Percentiles rank a stretch among this genome's conserved stretches.
Conservation (phyloP, 2,888 invertebrate species). For the Lepidocyrtinus sp. region DNA sequence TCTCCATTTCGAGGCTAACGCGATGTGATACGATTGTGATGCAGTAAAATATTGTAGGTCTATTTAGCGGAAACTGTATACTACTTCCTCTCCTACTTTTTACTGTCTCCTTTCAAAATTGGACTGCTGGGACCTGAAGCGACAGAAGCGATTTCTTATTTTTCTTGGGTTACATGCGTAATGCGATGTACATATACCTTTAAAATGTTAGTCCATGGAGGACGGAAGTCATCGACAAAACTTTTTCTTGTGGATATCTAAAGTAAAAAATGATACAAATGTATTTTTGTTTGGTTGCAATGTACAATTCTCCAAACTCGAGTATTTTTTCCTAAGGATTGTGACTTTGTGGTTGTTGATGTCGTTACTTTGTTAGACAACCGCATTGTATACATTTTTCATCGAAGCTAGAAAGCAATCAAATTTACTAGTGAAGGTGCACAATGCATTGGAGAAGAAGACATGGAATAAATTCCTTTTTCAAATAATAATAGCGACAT, state of each 20-base stretch:
- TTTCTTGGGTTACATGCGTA: background rate
- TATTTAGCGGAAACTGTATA: too few species aligned
- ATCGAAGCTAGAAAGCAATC: conserved; percentile 2
- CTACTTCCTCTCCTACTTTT: background rate
- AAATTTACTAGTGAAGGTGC: conserved; percentile 14
- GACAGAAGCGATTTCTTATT: conserved; percentile 46
- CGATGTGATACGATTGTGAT: too few species aligned
- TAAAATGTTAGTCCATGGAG: background rate
- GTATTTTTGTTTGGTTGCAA: background rate
- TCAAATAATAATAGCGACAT: conserved; percentile 5
- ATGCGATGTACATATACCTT: background rate
- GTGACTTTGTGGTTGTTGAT: background rate
- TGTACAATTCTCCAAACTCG: background rate
- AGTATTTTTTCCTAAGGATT: background rate
- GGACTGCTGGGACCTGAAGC: conserved; percentile 45
- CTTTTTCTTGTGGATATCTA: background rate
- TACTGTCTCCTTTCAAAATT: conserved; percentile 47
- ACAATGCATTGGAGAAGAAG: conserved; percentile 11
- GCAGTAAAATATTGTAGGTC: too few species aligned
- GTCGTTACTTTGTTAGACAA: conserved; percentile 11
- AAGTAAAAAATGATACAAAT: conserved; percentile 1
- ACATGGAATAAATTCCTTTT: background rate
- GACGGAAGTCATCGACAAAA: conserved; percentile 12
- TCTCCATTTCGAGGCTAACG: too few species aligned
- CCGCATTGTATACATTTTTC: conserved; percentile 18